Conservation (phyloP, 2,797 vertebrate species). For the Pseudomugil tenellus region DNA sequence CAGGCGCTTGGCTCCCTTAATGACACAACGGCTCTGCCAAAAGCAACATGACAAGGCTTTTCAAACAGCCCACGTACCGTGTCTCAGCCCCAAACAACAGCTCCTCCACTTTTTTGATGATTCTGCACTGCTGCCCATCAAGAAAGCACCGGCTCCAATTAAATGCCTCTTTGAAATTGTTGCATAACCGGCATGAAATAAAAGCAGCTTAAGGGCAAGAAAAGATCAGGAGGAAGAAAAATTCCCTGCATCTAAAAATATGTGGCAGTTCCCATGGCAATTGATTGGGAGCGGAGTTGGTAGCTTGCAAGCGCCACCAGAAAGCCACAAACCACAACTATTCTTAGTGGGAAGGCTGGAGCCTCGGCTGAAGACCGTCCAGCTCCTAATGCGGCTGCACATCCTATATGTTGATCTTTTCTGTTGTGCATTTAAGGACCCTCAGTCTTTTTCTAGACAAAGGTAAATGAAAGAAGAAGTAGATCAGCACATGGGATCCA, state of each 20-base stretch:
- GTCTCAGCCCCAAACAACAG: conserved; percentile 15
- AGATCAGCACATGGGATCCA: conserved; percentile 32
- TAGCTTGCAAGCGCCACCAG: conserved; percentile 36
- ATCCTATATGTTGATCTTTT: no score
- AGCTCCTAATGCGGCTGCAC: background rate
- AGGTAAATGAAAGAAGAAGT: no score
- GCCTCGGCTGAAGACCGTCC: conserved; percentile 24
- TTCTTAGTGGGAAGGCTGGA: conserved; percentile 49
- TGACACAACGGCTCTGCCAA: conserved; percentile 54
- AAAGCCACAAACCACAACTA: conserved; percentile 65
- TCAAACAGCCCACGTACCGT: conserved; percentile 21
- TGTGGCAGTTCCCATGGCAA: conserved; percentile 50
- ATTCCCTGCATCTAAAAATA: conserved; percentile 75
- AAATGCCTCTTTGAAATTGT: conserved; percentile 8
- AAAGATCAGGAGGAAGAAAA: conserved; percentile 20
- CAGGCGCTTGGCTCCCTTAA: conserved; percentile 39
- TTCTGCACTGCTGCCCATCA: conserved; percentile 7
- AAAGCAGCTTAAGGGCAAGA: background rate
- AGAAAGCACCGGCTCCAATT: conserved; percentile 20
- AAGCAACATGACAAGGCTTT: no score
- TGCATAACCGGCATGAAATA: conserved; percentile 35
- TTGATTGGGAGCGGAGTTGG: conserved; percentile 46
- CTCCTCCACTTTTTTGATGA: conserved; percentile 1
- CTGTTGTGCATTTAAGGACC: background rate
- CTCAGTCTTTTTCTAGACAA: no score